Evolutionary conservation across 2,797 vertebrate genomes (phyloP), one percentile per base, ranked within the genome.

Genomic region (Periparus ater): DNA sequence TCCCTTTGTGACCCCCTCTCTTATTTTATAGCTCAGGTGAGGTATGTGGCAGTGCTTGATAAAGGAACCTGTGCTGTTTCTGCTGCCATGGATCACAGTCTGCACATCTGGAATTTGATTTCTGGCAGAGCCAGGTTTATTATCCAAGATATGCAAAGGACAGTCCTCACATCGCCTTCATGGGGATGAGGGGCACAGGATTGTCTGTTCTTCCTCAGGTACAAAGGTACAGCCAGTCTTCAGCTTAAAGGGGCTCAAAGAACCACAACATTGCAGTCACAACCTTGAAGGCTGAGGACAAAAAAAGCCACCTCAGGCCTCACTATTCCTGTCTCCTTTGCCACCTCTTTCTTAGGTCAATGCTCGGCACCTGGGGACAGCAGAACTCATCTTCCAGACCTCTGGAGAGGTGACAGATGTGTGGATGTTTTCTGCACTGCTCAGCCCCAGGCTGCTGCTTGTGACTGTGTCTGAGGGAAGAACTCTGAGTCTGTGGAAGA

Each of bases 51-150:
- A 77, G 80, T 98, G 60, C 95, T 97, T 58, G 95, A 91, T 23
- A 91, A 85, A 71, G 97, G 97, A 44, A 92, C 91, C 19, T 60
- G 94, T 7, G 98, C 98, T 85, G 70, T 98, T 82, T 98, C 98
- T 40, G 95, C 98, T 79, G 98, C 98, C 21, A 91, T 78, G 29
- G 98, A 99, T 42, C 93, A 96, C 51, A 98, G 97, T 1, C 89
- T 99, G 93, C 92, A 55, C 48, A 93, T 96, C 74, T 99, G 98
- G 98, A 97, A 97, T 83, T 89, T 98, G 51, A 91, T 88, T 26
- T 98, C 94, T 18, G 98, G 98, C 75, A 97, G 96, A 86, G 96
- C 97, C 93, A 95, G 98, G 89, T 97, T 97, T 82, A 95, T 95
- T 74, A 96, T 98, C 75, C 91, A 95, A 53, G 96, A 98, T 21